phyloP scores from a whole-genome alignment of 2,888 invertebrate species.

The Chrysodeixis includens region DNA sequence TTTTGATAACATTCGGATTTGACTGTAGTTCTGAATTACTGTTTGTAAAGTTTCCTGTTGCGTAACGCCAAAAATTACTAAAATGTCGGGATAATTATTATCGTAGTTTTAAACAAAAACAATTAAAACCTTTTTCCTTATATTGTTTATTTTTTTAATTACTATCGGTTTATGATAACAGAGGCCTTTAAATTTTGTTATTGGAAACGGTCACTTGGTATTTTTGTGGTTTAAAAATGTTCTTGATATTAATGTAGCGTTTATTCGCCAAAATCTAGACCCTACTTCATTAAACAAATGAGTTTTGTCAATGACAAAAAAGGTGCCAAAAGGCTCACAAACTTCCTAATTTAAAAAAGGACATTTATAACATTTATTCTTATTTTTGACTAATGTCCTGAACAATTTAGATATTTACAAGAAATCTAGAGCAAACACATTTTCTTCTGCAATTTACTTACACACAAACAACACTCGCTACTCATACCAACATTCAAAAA shows the following conservation, averaged over 20 bases:
- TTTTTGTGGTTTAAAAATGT: too few species aligned
- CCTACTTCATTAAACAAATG: too few species aligned
- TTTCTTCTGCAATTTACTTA: too few species aligned
- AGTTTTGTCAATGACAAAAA: too few species aligned
- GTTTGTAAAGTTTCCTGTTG: constrained; percentile 20
- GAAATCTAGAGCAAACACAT: too few species aligned
- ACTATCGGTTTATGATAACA: not conserved
- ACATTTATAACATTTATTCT: too few species aligned
- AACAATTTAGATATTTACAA: too few species aligned
- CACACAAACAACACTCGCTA: not conserved
- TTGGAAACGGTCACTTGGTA: not conserved
- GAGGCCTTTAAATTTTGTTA: not conserved
- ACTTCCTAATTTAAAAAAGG: too few species aligned
- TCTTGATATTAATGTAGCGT: too few species aligned
- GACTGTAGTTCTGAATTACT: constrained; percentile 23
- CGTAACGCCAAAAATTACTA: constrained; percentile 11
- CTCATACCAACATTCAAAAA: constrained; percentile 7
- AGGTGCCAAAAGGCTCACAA: too few species aligned
- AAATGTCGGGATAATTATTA: constrained; percentile 2
- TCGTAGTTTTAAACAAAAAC: not conserved
- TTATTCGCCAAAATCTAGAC: too few species aligned
- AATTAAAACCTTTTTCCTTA: not conserved
- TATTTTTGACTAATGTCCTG: too few species aligned
- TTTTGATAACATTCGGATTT: constrained; percentile 51
- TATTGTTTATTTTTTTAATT: not conserved